Percentiles rank a stretch among this genome's conserved stretches.
phyloP scores from a whole-genome alignment of 2,888 invertebrate genomes.

The Diachrysia chrysitis region DNA sequence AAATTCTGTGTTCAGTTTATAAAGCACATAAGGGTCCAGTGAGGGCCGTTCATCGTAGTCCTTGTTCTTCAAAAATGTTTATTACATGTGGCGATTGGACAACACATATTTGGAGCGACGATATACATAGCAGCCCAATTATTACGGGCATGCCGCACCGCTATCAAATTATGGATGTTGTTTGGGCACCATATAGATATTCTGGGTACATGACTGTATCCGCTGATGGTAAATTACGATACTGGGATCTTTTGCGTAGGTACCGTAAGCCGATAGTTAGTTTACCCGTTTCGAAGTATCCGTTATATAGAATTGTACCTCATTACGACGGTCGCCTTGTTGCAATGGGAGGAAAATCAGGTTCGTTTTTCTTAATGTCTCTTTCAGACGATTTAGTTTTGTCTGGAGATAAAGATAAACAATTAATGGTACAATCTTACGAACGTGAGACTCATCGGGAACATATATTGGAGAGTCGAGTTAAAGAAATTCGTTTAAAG shows the following conservation, averaged over 20 bases:
- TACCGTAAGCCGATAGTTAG: constrained; percentile 91
- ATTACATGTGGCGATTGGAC: constrained; percentile 91
- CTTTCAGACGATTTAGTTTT: constrained; percentile 90
- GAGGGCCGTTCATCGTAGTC: constrained; percentile 90
- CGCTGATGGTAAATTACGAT: constrained; percentile 91
- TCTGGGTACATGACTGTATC: constrained; percentile 74
- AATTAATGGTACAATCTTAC: constrained; percentile 91
- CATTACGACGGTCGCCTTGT: constrained; percentile 90
- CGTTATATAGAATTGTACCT: constrained; percentile 90
- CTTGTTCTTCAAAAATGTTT: constrained; percentile 91
- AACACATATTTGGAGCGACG: constrained; percentile 91
- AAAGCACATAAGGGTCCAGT: constrained; percentile 89
- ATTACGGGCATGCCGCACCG: constrained; percentile 67
- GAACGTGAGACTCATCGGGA: constrained; percentile 95
- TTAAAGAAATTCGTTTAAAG: constrained; percentile 93
- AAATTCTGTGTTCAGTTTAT: constrained; percentile 89
- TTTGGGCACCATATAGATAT: constrained; percentile 77
- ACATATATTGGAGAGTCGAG: constrained; percentile 95
- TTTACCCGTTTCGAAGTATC: constrained; percentile 87
- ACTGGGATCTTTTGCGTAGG: constrained; percentile 94
- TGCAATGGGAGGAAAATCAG: constrained; percentile 91
- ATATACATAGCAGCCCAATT: constrained; percentile 82
- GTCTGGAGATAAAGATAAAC: constrained; percentile 92
- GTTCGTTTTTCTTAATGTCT: constrained; percentile 91
- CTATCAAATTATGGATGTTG: constrained; percentile 69